Evolutionary conservation across 2,113 vertebrate genomes (phyloP).

Genomic region (Alosa alosa): DNA sequence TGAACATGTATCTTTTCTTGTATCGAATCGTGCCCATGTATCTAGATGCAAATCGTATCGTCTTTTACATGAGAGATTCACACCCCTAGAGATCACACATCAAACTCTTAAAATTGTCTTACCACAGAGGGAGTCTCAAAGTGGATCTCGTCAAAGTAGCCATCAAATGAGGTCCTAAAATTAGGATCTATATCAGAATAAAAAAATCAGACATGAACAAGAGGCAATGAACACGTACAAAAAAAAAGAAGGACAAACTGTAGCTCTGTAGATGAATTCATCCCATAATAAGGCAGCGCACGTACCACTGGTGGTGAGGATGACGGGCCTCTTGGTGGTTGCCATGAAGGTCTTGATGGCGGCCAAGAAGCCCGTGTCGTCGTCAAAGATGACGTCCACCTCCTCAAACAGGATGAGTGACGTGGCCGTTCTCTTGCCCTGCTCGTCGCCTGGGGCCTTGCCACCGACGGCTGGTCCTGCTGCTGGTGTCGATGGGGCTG

Average conservation of each 20-base stretch:
- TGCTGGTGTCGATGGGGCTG: background rate
- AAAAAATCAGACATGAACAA: conserved; percentile 31
- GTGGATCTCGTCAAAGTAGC: conserved; percentile 87
- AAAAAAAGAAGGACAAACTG: background rate
- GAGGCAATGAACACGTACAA: background rate
- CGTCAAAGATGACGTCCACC: conserved; percentile 96
- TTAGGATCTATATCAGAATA: conserved; percentile 75
- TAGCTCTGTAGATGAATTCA: background rate
- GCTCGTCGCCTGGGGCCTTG: conserved; percentile 70
- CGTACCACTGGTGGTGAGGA: conserved; percentile 94
- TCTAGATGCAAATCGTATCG: too few species aligned
- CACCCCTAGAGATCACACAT: background rate
- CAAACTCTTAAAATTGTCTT: conserved; percentile 53
- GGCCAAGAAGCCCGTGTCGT: conserved; percentile 89
- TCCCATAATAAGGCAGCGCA: background rate
- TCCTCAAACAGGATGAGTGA: conserved; percentile 98
- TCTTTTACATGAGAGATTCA: too few species aligned
- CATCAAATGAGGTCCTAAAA: conserved; percentile 89
- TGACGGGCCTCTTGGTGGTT: conserved; percentile 92
- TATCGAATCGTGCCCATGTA: too few species aligned
- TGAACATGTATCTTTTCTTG: too few species aligned
- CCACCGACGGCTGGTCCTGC: background rate
- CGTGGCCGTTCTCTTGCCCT: conserved; percentile 82
- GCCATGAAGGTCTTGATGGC: conserved; percentile 97
- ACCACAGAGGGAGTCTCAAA: conserved; percentile 85